Conservation (phyloP, 2,797 vertebrate species). For the Schizopygopsis pylzovi region DNA sequence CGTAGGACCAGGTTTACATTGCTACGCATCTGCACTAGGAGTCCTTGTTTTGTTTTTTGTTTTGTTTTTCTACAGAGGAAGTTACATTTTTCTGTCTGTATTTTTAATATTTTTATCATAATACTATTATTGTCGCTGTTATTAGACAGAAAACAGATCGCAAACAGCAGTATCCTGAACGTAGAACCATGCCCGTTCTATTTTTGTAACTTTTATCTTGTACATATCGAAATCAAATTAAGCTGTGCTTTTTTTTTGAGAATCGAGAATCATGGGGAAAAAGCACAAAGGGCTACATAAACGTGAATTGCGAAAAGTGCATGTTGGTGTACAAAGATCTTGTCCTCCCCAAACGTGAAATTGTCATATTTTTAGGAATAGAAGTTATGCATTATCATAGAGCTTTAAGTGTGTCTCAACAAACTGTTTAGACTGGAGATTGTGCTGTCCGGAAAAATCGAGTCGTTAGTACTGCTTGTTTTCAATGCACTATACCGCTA, state of each 20-base stretch:
- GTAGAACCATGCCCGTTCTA: slow-evolving; percentile 44
- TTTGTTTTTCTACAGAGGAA: slow-evolving; percentile 89
- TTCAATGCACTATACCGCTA: slow-evolving; percentile 33
- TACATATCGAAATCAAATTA: slow-evolving; percentile 59
- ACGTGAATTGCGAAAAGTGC: slow-evolving; percentile 49
- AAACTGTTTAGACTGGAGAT: slow-evolving; percentile 19
- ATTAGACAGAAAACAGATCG: slow-evolving; percentile 70
- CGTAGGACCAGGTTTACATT: slow-evolving; percentile 95
- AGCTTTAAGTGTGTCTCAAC: slow-evolving; percentile 48
- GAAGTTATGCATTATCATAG: slow-evolving; percentile 29
- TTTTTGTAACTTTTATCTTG: slow-evolving; percentile 54
- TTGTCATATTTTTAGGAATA: slow-evolving; percentile 18
- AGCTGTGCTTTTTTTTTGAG: slow-evolving; percentile 48
- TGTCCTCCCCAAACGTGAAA: neutral
- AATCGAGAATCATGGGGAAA: slow-evolving; percentile 36
- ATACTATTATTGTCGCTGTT: slow-evolving; percentile 83
- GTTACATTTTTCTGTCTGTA: slow-evolving; percentile 77
- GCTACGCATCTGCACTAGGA: slow-evolving; percentile 92
- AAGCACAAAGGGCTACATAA: slow-evolving; percentile 28
- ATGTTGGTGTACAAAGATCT: slow-evolving; percentile 58
- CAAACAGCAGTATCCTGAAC: slow-evolving; percentile 66
- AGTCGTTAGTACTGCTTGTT: neutral
- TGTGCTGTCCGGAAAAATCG: slow-evolving; percentile 1
- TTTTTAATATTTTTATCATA: slow-evolving; percentile 80
- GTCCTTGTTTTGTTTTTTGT: slow-evolving; percentile 72